Conservation (phyloP, 1,140 invertebrate genomes). For the Bombus sylvicola region DNA sequence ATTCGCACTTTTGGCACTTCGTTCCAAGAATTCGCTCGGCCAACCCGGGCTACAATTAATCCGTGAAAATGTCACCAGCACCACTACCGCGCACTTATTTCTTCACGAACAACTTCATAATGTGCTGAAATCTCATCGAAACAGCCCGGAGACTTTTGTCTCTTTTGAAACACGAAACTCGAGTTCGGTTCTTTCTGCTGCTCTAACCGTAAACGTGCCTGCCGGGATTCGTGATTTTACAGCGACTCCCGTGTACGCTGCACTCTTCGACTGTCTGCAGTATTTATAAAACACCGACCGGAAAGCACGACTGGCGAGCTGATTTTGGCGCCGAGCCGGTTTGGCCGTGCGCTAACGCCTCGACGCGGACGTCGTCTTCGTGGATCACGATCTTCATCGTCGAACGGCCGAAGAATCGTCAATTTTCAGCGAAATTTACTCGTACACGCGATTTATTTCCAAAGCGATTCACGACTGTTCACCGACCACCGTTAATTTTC, state of each 20-base stretch:
- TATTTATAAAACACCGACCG: conserved; percentile 84
- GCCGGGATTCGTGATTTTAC: conserved; percentile 57
- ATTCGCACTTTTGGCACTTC: conserved; percentile 8
- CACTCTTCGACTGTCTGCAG: conserved; percentile 78
- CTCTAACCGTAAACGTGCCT: conserved; percentile 5
- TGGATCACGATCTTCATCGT: conserved; percentile 11
- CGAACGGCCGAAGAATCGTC: background rate
- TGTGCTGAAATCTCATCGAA: background rate
- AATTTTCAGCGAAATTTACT: background rate
- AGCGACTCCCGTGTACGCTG: conserved; percentile 65
- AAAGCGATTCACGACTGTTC: background rate
- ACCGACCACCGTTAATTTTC: background rate
- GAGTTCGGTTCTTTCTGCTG: background rate
- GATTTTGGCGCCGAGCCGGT: conserved; percentile 81
- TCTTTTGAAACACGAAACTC: background rate
- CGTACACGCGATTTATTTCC: too few relatives aligned
- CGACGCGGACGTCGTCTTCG: conserved; percentile 54
- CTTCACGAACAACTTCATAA: background rate
- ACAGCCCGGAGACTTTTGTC: background rate
- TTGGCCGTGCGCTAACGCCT: conserved; percentile 72
- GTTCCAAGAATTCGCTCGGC: conserved; percentile 40
- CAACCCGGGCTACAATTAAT: conserved; percentile 37
- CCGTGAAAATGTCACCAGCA: conserved; percentile 38
- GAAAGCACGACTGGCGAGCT: conserved; percentile 80
- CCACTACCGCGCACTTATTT: background rate